Conservation (phyloP, 1,140 invertebrate species). For the Musca vetustissima region DNA sequence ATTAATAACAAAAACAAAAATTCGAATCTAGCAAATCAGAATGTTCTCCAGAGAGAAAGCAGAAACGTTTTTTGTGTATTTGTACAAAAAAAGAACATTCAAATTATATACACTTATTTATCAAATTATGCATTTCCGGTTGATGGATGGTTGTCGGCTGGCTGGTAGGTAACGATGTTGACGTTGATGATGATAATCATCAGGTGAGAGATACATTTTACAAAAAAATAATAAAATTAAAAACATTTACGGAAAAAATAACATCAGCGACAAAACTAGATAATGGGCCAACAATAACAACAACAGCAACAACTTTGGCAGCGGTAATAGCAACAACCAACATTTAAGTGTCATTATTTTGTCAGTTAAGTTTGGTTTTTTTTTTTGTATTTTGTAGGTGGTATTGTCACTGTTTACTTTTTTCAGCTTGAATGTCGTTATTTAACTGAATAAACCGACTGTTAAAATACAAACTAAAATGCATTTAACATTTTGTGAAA, state of each 20-base stretch:
- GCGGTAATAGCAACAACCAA: neutral
- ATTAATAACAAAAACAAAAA: too few relatives aligned
- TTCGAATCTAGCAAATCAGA: too few relatives aligned
- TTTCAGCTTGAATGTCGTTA: neutral
- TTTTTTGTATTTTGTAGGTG: neutral
- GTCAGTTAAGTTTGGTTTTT: slow-evolving; percentile 2
- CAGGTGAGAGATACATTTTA: neutral
- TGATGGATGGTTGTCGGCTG: neutral
- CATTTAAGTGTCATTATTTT: slow-evolving; percentile 21
- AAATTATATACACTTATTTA: slow-evolving; percentile 1
- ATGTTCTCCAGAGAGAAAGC: too few relatives aligned
- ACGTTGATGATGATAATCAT: slow-evolving; percentile 5
- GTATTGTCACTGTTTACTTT: too few relatives aligned
- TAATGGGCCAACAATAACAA: too few relatives aligned
- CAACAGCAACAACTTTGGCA: neutral
- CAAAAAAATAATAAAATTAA: neutral
- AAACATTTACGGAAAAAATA: neutral
- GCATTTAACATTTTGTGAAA: slow-evolving; percentile 19
- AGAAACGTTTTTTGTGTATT: too few relatives aligned
- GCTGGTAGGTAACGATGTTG: neutral
- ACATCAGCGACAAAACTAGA: too few relatives aligned
- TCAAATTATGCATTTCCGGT: slow-evolving; percentile 20
- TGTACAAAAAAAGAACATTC: too few relatives aligned
- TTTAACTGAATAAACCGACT: slow-evolving; percentile 23
- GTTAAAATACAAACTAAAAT: slow-evolving; percentile 24